Conservation (phyloP, 2,113 vertebrate genomes). For the Ciconia boyciana region DNA sequence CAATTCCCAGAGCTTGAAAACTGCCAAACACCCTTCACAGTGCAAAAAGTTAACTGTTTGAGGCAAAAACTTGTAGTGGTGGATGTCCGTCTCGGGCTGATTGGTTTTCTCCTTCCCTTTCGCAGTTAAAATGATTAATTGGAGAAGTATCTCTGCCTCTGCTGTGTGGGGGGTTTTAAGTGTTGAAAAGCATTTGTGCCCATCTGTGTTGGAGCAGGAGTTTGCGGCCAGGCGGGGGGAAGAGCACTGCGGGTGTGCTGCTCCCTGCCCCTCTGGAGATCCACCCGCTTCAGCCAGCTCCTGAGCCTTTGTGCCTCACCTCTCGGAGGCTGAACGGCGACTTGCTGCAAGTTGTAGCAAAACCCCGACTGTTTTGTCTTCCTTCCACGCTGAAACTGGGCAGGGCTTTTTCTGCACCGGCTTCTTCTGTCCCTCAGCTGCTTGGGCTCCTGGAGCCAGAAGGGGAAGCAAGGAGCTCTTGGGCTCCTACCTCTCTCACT, state of each 20-base stretch:
- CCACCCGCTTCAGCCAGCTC: rapidly evolving
- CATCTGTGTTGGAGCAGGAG: neutral
- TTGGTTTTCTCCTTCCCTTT: neutral
- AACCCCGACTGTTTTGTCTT: neutral
- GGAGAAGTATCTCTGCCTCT: neutral
- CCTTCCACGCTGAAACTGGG: neutral
- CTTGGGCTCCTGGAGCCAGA: neutral
- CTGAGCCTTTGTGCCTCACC: neutral
- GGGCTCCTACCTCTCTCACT: neutral
- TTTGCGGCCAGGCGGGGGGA: neutral
- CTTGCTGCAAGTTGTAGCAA: neutral
- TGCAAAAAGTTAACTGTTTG: neutral
- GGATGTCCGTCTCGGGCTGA: neutral
- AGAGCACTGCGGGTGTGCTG: rapidly evolving
- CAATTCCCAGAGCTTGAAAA: constrained; percentile 17
- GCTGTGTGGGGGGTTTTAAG: neutral
- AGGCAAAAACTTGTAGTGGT: neutral
- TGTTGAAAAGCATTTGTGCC: neutral
- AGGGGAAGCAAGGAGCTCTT: neutral
- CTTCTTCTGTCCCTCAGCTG: neutral
- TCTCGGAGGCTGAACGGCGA: neutral
- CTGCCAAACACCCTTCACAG: neutral
- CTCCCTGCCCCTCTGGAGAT: neutral
- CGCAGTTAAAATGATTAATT: neutral
- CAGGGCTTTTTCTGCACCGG: neutral